A percentile compares a stretch with the other conserved stretches of the same genome.
These are phyloP conservation scores for Scarus forsteni DNA, from an alignment of 2,797 vertebrate genomes.

Conservation along the genomic window DNA sequence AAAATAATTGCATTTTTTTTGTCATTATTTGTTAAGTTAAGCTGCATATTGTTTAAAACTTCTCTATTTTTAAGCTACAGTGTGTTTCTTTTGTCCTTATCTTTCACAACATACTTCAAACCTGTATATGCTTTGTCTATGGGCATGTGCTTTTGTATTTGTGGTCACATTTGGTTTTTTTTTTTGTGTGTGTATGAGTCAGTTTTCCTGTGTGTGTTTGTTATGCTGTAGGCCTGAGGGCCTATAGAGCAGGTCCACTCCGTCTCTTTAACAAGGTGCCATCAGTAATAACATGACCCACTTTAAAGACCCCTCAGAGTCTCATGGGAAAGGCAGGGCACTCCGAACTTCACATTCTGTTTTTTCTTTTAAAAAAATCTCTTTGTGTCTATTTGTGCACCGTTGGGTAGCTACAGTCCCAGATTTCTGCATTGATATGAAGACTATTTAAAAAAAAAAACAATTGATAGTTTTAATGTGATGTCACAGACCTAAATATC, in stretches of 20 bases:
- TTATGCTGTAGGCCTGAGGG: neutral
- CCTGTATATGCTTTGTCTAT: neutral
- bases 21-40: too few relatives aligned
- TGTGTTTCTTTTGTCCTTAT: too few relatives aligned
- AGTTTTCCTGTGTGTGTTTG: neutral
- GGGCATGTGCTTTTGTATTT: neutral
- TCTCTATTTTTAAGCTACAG: too few relatives aligned
- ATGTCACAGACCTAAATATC: too few relatives aligned
- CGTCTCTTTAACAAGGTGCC: constrained; percentile 27
- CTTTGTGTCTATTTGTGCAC: too few relatives aligned
- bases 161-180: neutral
- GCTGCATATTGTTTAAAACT: too few relatives aligned
- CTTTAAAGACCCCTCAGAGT: neutral
- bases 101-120: too few relatives aligned
- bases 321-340: neutral
- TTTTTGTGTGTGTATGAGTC: constrained; percentile 9
- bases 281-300: constrained; percentile 24
- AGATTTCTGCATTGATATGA: too few relatives aligned
- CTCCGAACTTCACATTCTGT: neutral
- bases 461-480: too few relatives aligned
- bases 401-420: too few relatives aligned
- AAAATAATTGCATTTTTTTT: too few relatives aligned
- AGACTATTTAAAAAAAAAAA: too few relatives aligned
- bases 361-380: neutral
- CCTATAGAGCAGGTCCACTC: constrained; percentile 14